Evolutionary conservation across 2,797 vertebrate genomes (phyloP), one percentile per base, ranked within the genome.

Genomic region (Pangasius mekongensis): DNA sequence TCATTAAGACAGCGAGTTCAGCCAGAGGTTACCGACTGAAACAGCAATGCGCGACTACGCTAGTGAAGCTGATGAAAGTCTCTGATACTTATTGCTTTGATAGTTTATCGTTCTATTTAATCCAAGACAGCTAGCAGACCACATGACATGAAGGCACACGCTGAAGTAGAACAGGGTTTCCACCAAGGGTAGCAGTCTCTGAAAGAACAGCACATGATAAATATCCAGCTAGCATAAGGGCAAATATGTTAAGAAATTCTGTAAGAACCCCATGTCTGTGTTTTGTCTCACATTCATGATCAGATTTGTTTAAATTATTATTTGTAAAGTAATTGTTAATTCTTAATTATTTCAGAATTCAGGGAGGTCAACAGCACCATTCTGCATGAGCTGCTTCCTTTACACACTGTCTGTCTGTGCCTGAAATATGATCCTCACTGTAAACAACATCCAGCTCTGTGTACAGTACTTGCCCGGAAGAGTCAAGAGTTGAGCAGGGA

Each of bases 401-500:
- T 90, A 39, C 78, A 54, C 62, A 88, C 88, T 83, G 71, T 85
- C 76, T 77, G 30, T 89, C 47, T 74, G 30, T 89, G 33, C 58
- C n/a, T 86, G 66, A 83, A 89, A 89, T 66, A 66, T 71, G 83
- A 86, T 92, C 82, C 56, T 87, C 18, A 84, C 86, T 81, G 86
- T 90, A 87, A 91, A 90, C 80, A 82, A 66, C 83, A 47, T 86
- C 87, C 83, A 87, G 64, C 8, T 78, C 64, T 89, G 24, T 89
- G 64, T 91, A 86, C 36, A 88, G 54, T 73, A 81, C 74, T 84
- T 6, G 85, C 90, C 84, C 62, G 88, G 30, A 54, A 58, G 18
- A 62, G 71, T 81, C 30, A 24, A 81, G 36, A 33, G 54, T 60
- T 13, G 43, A 73, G 67, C 43, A n/a, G 62, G 88, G 90, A 43